Evolutionary conservation across 1,140 invertebrate genomes (phyloP), one percentile per base, ranked within the genome.

Genomic region (Physella acuta): DNA sequence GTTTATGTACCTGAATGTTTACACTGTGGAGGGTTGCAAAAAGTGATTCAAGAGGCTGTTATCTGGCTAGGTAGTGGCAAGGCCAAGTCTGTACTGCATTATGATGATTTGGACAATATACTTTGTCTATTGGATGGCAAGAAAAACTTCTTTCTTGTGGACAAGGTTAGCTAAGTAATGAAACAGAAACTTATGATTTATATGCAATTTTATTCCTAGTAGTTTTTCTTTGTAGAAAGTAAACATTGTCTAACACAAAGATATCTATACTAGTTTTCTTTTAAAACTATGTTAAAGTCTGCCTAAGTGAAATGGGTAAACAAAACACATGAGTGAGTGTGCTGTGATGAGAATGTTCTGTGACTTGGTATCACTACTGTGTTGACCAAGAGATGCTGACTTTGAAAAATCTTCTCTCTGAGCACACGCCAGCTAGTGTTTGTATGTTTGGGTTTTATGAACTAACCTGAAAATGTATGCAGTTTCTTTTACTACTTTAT

Each of bases 31-130:
- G 75, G 79, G 14, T 75, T 82, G 30, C 72, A 79, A 53, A 58
- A 76, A 3, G 63, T 49, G 11, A 36, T 84, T 0, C 66, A 77
- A 11, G 76, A 78, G 8, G 71, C 76, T 11, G 73, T 84, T 1
- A 65, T 85, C 72, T 86, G 84, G 84, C 78, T 85, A 44, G 84
- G 82, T 33, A 79, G 76, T 61, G 84, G 84, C 4, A 78, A 75
- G 0, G 84, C 84, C 0, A 76, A 73, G 34, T 86, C 85, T 33
- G 84, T 85, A 3, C 75, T 83, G 0, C 85, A 86, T 68, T 80
- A 78, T 55, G 85, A 86, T 61, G 71, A 71, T n/a, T 71, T 82
- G 20, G 83, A 85, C 61, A 86, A 86, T 61, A 78, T 86, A 26
- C 79, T 82, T 59, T 86, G 85, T 72, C 51, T 84, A 0, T 73